Evolutionary conservation across 2,888 invertebrate species (phyloP).

Genomic region (Megamerina dolium): DNA sequence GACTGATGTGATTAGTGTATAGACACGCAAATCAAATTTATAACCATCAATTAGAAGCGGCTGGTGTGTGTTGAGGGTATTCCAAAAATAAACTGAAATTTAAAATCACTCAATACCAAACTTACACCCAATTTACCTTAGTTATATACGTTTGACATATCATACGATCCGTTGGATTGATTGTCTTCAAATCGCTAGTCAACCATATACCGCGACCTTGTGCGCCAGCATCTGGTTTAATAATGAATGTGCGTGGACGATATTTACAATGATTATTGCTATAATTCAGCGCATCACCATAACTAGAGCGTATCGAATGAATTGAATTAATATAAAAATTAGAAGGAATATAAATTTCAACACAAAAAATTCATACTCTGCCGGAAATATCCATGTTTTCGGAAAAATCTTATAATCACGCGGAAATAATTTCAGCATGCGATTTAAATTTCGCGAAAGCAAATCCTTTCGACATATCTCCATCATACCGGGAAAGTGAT

Average conservation of each 20-base stretch:
- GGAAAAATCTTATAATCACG: constrained; percentile 89
- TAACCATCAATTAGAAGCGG: constrained; percentile 86
- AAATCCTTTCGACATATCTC: constrained; percentile 87
- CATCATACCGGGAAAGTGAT: constrained; percentile 88
- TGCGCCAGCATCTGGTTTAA: constrained; percentile 88
- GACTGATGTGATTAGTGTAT: constrained; percentile 82
- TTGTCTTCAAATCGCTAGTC: constrained; percentile 67
- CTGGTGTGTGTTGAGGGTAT: constrained; percentile 48
- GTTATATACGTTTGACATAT: constrained; percentile 77
- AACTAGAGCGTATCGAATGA: constrained; percentile 40
- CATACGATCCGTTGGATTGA: constrained; percentile 74
- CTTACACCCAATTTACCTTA: constrained; percentile 51
- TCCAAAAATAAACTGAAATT: no score
- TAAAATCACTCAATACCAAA: not conserved
- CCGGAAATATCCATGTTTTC: constrained; percentile 89
- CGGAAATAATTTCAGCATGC: constrained; percentile 83
- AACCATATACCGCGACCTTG: constrained; percentile 86
- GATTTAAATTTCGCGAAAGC: constrained; percentile 79
- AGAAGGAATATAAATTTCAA: not conserved
- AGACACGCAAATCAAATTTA: constrained; percentile 87
- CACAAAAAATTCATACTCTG: constrained; percentile 61
- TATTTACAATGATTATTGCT: constrained; percentile 50
- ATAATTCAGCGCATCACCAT: constrained; percentile 62
- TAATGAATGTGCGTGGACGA: constrained; percentile 72
- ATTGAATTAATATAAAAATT: not conserved